phyloP scores from a whole-genome alignment of 1,140 invertebrate species.

The Thaumetopoea pityocampa region DNA sequence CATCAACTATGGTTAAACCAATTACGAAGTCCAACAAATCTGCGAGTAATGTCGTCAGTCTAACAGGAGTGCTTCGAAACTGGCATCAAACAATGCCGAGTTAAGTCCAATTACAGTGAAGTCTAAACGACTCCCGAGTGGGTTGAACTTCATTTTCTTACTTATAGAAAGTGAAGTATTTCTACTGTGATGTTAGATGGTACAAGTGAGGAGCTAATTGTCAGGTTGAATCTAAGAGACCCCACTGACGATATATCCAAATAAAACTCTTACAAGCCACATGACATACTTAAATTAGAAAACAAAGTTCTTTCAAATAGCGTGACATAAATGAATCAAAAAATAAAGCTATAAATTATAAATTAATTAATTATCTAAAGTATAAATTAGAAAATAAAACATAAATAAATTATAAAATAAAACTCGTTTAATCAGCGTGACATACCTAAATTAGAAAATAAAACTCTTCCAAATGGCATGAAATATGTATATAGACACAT shows the following conservation, averaged over 20 bases:
- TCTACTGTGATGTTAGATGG: constrained; percentile 28
- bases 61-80: constrained; percentile 19
- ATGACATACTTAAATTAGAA: too few species aligned
- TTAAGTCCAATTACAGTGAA: constrained; percentile 52
- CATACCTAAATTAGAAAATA: too few species aligned
- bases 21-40: constrained; percentile 22
- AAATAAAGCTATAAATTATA: too few species aligned
- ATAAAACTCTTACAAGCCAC: constrained; percentile 12
- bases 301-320: too few species aligned
- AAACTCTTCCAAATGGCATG: too few species aligned
- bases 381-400: too few species aligned
- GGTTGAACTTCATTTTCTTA: constrained; percentile 60
- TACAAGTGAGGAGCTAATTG: constrained; percentile 1
- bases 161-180: constrained; percentile 61
- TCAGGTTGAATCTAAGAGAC: neutral
- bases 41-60: constrained; percentile 15
- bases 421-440: too few species aligned
- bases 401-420: too few species aligned
- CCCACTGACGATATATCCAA: neutral
- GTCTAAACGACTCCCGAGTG: constrained; percentile 51
- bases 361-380: too few species aligned
- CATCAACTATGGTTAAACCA: constrained; percentile 10
- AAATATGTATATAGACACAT: too few species aligned
- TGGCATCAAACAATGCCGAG: constrained; percentile 52
- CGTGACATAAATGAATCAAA: too few species aligned